Evolutionary conservation across 1,140 invertebrate genomes (phyloP).

Genomic region (Drosophila navojoa): DNA sequence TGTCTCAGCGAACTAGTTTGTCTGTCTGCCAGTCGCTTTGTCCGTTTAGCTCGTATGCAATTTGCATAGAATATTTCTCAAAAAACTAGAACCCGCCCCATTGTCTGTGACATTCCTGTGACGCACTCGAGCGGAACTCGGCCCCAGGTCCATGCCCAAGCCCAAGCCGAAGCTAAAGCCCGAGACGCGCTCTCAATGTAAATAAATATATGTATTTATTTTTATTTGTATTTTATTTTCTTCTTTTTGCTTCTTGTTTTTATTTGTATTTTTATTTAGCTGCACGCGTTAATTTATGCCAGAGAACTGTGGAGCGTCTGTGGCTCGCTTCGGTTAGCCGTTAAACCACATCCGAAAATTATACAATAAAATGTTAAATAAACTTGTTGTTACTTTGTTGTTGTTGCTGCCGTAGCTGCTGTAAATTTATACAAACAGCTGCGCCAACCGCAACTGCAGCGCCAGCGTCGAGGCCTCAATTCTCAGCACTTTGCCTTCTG

Average conservation of each 20-base stretch:
- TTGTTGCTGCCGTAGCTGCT: slow-evolving; percentile 51
- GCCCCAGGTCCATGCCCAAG: slow-evolving; percentile 12
- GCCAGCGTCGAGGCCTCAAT: slow-evolving; percentile 43
- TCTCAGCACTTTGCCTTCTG: slow-evolving; percentile 18
- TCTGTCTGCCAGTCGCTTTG: not conserved
- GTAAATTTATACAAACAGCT: slow-evolving; percentile 73
- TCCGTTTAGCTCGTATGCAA: slow-evolving; percentile 23
- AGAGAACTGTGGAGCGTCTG: slow-evolving; percentile 37
- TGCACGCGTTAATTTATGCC: slow-evolving; percentile 81
- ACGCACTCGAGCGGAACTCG: slow-evolving; percentile 54
- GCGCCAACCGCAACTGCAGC: slow-evolving; percentile 66
- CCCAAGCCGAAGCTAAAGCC: not conserved
- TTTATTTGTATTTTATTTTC: slow-evolving; percentile 59
- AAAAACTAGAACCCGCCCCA: slow-evolving; percentile 57
- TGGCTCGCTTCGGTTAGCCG: slow-evolving; percentile 30
- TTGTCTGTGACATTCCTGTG: slow-evolving; percentile 69
- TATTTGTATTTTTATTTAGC: slow-evolving; percentile 60
- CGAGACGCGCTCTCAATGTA: slow-evolving; percentile 51
- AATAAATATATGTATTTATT: slow-evolving; percentile 79
- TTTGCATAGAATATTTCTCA: slow-evolving; percentile 71
- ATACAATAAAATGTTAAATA: slow-evolving; percentile 81
- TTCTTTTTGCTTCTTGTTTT: slow-evolving; percentile 24
- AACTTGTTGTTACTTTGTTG: slow-evolving; percentile 59
- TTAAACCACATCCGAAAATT: slow-evolving; percentile 79
- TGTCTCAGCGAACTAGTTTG: not conserved